These are phyloP conservation scores for Coptodon rendalli DNA, from an alignment of 2,113 vertebrate genomes.

Conservation along the genomic window DNA sequence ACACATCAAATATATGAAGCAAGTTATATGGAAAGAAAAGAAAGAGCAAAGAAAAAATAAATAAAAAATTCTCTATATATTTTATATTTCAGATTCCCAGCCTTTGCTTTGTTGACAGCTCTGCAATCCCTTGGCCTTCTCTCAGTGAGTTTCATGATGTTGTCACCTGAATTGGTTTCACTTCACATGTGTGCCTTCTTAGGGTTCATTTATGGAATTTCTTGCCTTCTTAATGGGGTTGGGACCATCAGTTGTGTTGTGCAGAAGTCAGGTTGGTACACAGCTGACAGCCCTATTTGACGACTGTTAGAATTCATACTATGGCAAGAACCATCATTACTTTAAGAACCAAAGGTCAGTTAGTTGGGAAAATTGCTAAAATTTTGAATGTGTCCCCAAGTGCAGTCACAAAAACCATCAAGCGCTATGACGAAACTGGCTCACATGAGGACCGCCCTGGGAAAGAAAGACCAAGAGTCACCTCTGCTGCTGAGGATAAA, in stretches of 20 bases:
- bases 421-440: neutral
- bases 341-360: neutral
- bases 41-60: neutral
- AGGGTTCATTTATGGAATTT: neutral
- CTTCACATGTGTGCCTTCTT: neutral
- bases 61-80: neutral
- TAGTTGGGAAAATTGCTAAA: neutral
- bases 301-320: neutral
- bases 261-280: neutral
- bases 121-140: neutral
- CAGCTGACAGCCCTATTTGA: neutral
- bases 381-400: neutral
- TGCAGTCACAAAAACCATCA: neutral
- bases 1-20: neutral
- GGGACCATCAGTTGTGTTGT: neutral
- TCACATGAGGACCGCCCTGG: accelerated
- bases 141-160: neutral
- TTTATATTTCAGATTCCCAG: neutral
- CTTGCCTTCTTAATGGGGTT: neutral
- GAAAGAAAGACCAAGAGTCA: neutral
- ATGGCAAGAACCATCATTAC: neutral
- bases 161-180: neutral
- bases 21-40: neutral
- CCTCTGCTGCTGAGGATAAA: neutral
- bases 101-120: neutral